A percentile compares a stretch with the other conserved stretches of the same genome.
phyloP scores from a whole-genome alignment of 2,113 vertebrate species.

The Lagopus muta region DNA sequence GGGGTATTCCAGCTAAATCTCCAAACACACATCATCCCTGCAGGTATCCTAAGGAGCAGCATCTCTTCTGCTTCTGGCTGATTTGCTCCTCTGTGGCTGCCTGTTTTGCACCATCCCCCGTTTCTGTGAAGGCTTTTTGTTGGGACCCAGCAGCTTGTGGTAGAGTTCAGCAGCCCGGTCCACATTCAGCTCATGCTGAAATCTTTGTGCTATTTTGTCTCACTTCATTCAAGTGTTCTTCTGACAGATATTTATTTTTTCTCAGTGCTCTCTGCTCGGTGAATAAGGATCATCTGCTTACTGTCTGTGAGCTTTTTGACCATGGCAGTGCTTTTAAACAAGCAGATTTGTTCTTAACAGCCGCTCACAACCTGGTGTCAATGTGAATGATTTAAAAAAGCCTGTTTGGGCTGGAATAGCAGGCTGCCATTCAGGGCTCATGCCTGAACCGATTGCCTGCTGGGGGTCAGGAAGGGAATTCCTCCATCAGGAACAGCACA shows the following conservation, averaged over 20 bases:
- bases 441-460: conserved; percentile 34
- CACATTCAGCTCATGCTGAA: background rate
- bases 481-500: background rate
- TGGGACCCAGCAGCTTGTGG: fast-evolving
- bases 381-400: background rate
- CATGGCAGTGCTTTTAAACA: background rate
- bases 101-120: background rate
- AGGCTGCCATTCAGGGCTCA: conserved; percentile 28
- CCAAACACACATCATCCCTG: background rate
- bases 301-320: background rate
- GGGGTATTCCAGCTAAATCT: background rate
- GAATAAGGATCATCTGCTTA: background rate
- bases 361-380: background rate
- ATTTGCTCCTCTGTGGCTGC: background rate
- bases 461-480: conserved; percentile 32
- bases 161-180: background rate
- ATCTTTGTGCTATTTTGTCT: background rate
- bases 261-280: background rate
- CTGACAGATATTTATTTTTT: background rate
- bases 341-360: background rate
- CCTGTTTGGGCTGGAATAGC: conserved; percentile 50
- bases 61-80: background rate
- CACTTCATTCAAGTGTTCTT: background rate
- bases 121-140: background rate
- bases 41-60: background rate